These are phyloP conservation scores for Netelia fuscicornis DNA, from an alignment of 2,888 invertebrate genomes.

Conservation along the genomic window DNA sequence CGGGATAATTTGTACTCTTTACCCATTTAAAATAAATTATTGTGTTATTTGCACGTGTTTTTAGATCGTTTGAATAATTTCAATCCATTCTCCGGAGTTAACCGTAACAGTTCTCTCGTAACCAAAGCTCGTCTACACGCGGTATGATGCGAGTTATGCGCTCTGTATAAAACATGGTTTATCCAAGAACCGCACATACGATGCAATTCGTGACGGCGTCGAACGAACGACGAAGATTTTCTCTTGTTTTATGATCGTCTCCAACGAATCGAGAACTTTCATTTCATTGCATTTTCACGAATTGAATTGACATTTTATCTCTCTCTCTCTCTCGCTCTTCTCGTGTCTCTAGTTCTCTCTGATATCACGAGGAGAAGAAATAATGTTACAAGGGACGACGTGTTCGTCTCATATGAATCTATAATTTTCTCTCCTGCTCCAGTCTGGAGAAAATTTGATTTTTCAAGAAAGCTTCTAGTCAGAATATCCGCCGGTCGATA, in stretches of 20 bases:
- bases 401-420: slow-evolving; percentile 30
- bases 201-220: slow-evolving; percentile 52
- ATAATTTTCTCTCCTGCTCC: not conserved
- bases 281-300: slow-evolving; percentile 49
- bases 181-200: slow-evolving; percentile 45
- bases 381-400: slow-evolving; percentile 24
- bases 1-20: too few relatives aligned
- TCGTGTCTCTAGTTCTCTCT: not conserved
- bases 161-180: slow-evolving; percentile 64
- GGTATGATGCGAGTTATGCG: slow-evolving; percentile 36
- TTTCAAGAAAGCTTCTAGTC: slow-evolving; percentile 3
- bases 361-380: slow-evolving; percentile 16
- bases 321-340: slow-evolving; percentile 6
- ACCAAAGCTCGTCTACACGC: not conserved
- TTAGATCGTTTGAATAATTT: too few relatives aligned
- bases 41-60: too few relatives aligned
- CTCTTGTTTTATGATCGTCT: slow-evolving; percentile 51
- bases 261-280: slow-evolving; percentile 44
- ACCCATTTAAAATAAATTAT: too few relatives aligned
- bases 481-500: not conserved
- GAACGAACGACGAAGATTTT: slow-evolving; percentile 26
- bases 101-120: not conserved
- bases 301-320: slow-evolving; percentile 22
- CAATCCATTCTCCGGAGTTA: not conserved
- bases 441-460: not conserved